Base-by-base conservation (phyloP, 2,113 vertebrate genomes). In the Grammomys dolichurus region DNA sequence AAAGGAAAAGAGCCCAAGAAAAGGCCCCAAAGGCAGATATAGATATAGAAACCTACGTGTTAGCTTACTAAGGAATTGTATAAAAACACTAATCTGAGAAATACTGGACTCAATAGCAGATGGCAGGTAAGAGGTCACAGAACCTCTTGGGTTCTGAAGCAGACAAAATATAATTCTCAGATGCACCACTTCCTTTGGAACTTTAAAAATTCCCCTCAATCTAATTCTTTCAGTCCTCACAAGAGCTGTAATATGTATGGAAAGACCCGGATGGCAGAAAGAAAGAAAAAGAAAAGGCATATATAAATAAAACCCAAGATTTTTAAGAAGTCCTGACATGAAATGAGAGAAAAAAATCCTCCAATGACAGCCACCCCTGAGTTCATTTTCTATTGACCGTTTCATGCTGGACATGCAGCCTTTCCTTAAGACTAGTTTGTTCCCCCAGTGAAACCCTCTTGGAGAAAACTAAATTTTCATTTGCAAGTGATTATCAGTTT, bases 161-260 rank as follows among this genome's bases (percentile, higher is more conserved):
- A 95, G 26, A 70, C 19, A 54, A 88, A 63, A 10, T 90, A 16
- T 7, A 8, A 89, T 90, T 28, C 24, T 89, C 3, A 14, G 7
- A 60, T 78, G 77, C 78, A 51, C 56, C 73, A 22, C 33, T 70
- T 19, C 69, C 31, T n/a, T 46, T 17, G 46, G 48, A 26, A 94
- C 48, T 92, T 90, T 10, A 26, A 86, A 92, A 90, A 12, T 54
- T 97, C 26, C 22, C 78, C 43, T 96, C 31, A 54, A n/a, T 80
- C 4, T 86, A 78, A 43, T 89, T 65, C 9, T 60, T 46, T 87
- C 31, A 63, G 9, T 1, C 19, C 17, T 95, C 14, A 90, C 14
- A 9, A 90, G 63, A 63, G n/a, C 36, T 84, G 16, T 63, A 84
- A 40, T 60, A 82, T 17, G 4, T 28, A 84, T 63, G 4, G n/a